phyloP scores from a whole-genome alignment of 2,888 invertebrate species.

The Drosophila melanosoma region DNA sequence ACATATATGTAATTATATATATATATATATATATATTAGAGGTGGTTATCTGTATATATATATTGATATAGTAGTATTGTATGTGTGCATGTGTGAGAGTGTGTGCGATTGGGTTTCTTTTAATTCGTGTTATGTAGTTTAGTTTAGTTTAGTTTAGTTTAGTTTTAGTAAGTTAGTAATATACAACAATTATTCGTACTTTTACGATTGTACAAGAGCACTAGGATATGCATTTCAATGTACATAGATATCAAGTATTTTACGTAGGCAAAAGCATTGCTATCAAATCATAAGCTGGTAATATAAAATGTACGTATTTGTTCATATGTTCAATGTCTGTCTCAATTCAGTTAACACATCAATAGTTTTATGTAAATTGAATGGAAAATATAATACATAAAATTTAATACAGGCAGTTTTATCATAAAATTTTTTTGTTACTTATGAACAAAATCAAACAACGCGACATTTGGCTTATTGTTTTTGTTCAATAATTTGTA shows the following conservation, averaged over 20 bases:
- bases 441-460: slow-evolving; percentile 34
- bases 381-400: slow-evolving; percentile 19
- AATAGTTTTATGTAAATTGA: slow-evolving; percentile 17
- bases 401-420: slow-evolving; percentile 47
- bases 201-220: slow-evolving; percentile 54
- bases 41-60: slow-evolving; percentile 21
- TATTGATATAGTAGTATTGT: slow-evolving; percentile 10
- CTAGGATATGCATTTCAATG: slow-evolving; percentile 52
- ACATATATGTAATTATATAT: neutral
- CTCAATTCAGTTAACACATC: slow-evolving; percentile 38
- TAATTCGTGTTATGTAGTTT: slow-evolving; percentile 15
- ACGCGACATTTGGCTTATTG: slow-evolving; percentile 13
- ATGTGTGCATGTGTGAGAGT: slow-evolving; percentile 19
- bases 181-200: slow-evolving; percentile 56
- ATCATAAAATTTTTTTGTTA: slow-evolving; percentile 10
- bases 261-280: slow-evolving; percentile 56
- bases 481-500: slow-evolving; percentile 23
- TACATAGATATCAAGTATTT: slow-evolving; percentile 47
- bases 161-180: slow-evolving; percentile 48
- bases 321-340: slow-evolving; percentile 29
- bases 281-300: slow-evolving; percentile 53
- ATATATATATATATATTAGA: slow-evolving; percentile 10
- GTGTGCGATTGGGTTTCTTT: slow-evolving; percentile 10
- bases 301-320: slow-evolving; percentile 10
- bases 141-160: slow-evolving; percentile 7